These are phyloP conservation scores for Girardinichthys multiradiatus DNA, from an alignment of 2,113 vertebrate genomes.

Conservation along the genomic window DNA sequence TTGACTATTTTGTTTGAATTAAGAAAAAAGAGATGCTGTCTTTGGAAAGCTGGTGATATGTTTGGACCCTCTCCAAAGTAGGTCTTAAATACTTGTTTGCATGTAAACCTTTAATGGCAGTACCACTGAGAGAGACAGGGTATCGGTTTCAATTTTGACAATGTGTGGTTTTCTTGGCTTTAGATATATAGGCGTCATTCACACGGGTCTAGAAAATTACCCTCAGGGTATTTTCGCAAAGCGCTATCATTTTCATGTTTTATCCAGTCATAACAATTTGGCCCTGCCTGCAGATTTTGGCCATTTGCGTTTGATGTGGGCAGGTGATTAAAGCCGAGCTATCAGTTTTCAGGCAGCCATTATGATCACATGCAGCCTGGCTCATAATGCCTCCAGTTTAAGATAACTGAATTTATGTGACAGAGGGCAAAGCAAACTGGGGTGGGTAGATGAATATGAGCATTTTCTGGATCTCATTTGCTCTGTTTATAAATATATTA, in stretches of 20 bases:
- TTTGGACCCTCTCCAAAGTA: conserved; percentile 48
- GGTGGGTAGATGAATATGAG: conserved; percentile 22
- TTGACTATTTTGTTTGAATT: conserved; percentile 37
- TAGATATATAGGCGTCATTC: conserved; percentile 7
- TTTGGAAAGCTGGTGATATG: conserved; percentile 52
- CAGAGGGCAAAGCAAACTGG: conserved; percentile 32
- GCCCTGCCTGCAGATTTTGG: conserved; percentile 38
- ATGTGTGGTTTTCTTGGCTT: conserved; percentile 23
- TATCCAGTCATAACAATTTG: conserved; percentile 56
- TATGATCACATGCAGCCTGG: conserved; percentile 47
- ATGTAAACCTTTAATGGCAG: conserved; percentile 24
- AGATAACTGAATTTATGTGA: conserved; percentile 63
- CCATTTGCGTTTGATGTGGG: conserved; percentile 35
- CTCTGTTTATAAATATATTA: not conserved
- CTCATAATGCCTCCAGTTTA: conserved; percentile 54
- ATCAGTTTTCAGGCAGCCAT: conserved; percentile 59
- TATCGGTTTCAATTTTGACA: conserved; percentile 38
- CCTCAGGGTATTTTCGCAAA: conserved; percentile 19
- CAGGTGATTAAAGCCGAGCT: conserved; percentile 51
- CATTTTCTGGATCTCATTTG: not conserved
- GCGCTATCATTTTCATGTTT: conserved; percentile 32
- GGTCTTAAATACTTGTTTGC: conserved; percentile 38
- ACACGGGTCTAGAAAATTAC: conserved; percentile 25
- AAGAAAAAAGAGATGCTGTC: conserved; percentile 25
- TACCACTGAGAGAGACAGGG: conserved; percentile 21